phyloP scores from a whole-genome alignment of 2,797 vertebrate genomes.

The Melanotaenia nigrans region DNA sequence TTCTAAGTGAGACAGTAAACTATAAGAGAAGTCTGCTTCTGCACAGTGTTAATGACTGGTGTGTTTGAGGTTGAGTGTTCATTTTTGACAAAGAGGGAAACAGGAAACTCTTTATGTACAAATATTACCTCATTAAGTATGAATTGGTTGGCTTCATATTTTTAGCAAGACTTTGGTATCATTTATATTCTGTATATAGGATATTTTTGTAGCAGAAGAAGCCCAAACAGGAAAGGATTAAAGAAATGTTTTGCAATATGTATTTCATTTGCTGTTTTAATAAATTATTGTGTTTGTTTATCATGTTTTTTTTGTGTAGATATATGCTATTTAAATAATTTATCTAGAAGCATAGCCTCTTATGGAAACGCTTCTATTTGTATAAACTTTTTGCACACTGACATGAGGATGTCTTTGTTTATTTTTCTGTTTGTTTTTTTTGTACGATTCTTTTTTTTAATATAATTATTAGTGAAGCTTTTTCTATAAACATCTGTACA shows the following conservation, averaged over 20 bases:
- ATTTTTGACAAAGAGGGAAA: conserved; percentile 76
- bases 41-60: conserved; percentile 75
- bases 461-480: conserved; percentile 88
- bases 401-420: conserved; percentile 90
- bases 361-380: conserved; percentile 96
- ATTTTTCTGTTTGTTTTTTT: conserved; percentile 69
- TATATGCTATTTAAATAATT: conserved; percentile 99
- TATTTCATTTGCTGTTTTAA: conserved; percentile 89
- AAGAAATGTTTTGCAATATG: conserved; percentile 82
- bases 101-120: conserved; percentile 90
- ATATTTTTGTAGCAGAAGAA: conserved; percentile 87
- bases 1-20: conserved; percentile 33
- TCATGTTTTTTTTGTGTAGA: conserved; percentile 93
- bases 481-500: conserved; percentile 92
- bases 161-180: conserved; percentile 88
- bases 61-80: conserved; percentile 76
- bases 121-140: conserved; percentile 99
- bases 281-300: conserved; percentile 93
- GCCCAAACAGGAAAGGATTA: conserved; percentile 86
- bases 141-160: conserved; percentile 82
- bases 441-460: conserved; percentile 79
- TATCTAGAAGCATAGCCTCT: conserved; percentile 95
- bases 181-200: conserved; percentile 94
- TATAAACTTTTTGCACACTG: conserved; percentile 99
- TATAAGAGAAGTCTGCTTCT: conserved; percentile 54